Evolutionary conservation across 2,888 invertebrate species (phyloP), one percentile per base, ranked within the genome.

Genomic region (Cremastinae sp.): DNA sequence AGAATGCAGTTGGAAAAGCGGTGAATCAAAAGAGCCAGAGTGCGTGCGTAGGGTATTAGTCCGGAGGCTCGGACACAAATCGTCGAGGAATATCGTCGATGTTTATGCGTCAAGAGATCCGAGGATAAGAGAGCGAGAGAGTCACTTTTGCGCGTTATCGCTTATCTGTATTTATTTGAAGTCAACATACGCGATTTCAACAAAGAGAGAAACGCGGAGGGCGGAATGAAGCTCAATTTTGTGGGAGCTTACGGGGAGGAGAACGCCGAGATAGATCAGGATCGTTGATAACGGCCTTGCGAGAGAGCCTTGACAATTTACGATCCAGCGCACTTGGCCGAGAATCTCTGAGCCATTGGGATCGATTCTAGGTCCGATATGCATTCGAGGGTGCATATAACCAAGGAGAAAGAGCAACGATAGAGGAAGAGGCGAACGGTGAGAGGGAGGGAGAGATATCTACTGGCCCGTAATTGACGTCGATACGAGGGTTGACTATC

Each of bases 391-490:
- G 69, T 61, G 68, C 58, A 58, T 47, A 56, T 43, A 68, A 28
- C 28, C 2, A 5, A 28, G 28, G 2, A 28, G 28, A 5, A 28
- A 28, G 28, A 28, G 28, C 28, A 28, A 5, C 28, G 28, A 28
- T 2, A 28, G 28, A 28, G 28, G 2, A 28, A 28, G 28, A 28
- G 28, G 28, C 28, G 28, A n/a, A n/a, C n/a, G n/a, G n/a, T n/a
- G n/a, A n/a, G n/a, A n/a, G n/a, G n/a, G 14, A n/a, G 35, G 37
- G 39, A 39, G 51, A 51, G 39, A 69, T 59, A 58, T 61, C 35
- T 49, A 70, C 59, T 35, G n/a, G 61, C 35, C 41, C 59, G 61
- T 70, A 70, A 70, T 70, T 70, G 69, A 70, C 69, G 69, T 70
- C 69, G 53, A 49, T 28, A 28, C 49, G 59, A 55, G 73, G 73